Conservation (phyloP, 2,888 invertebrate species). For the Lottia scabra region DNA sequence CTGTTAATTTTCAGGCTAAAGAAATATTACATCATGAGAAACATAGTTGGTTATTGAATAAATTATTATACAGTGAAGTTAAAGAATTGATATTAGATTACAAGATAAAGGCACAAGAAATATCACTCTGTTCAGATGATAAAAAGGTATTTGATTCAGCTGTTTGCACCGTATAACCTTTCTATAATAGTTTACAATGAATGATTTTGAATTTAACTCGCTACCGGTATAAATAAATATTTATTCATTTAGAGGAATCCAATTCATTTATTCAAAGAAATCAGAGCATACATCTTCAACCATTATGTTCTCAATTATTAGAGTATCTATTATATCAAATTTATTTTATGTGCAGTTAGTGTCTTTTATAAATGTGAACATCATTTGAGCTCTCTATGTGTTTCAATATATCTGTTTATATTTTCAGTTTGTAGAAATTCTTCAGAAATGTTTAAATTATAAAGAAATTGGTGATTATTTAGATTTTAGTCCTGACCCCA, state of each 20-base stretch:
- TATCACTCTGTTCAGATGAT: conserved; percentile 43
- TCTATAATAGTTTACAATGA: too few relatives aligned
- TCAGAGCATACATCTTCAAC: too few relatives aligned
- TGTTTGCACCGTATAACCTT: too few relatives aligned
- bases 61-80: conserved; percentile 52
- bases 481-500: conserved; percentile 54
- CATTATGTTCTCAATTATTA: too few relatives aligned
- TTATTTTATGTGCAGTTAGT: too few relatives aligned
- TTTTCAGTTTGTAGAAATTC: conserved; percentile 54
- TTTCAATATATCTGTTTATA: background rate
- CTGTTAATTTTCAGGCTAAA: conserved; percentile 43
- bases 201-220: too few relatives aligned
- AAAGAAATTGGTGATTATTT: conserved; percentile 59
- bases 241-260: too few relatives aligned
- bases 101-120: conserved; percentile 48
- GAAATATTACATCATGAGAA: conserved; percentile 52
- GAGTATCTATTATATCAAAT: too few relatives aligned
- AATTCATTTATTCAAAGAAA: too few relatives aligned
- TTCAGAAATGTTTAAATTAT: conserved; percentile 53
- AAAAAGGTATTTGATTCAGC: conserved; percentile 41
- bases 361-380: too few relatives aligned
- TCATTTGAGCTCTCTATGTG: background rate
- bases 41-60: conserved; percentile 54
- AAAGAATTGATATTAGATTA: conserved; percentile 54
- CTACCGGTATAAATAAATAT: too few relatives aligned